Evolutionary conservation across 2,113 vertebrate genomes (phyloP).

Genomic region (Todiramphus saurophagus): DNA sequence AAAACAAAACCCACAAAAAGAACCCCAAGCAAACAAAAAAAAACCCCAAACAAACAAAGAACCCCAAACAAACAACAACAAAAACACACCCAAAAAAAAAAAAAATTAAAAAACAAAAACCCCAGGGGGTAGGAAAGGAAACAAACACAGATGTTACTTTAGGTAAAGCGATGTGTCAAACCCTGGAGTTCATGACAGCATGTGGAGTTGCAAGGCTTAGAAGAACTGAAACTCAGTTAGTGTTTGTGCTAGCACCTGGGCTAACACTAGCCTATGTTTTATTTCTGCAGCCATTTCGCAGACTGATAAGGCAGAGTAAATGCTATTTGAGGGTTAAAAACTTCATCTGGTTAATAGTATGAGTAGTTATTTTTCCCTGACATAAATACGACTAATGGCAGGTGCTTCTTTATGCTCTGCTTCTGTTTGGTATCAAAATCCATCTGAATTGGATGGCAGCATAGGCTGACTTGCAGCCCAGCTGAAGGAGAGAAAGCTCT

Average conservation of each 20-base stretch:
- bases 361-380: not conserved
- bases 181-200: not conserved
- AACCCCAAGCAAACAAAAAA: no score
- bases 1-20: no score
- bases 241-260: not conserved
- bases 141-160: not conserved
- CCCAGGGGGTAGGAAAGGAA: not conserved
- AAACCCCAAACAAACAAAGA: no score
- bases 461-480: not conserved
- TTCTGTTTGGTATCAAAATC: not conserved
- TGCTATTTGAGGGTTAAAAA: not conserved
- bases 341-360: not conserved
- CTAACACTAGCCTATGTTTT: not conserved
- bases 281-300: not conserved
- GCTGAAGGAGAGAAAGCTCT: not conserved
- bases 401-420: not conserved
- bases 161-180: not conserved
- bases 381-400: not conserved
- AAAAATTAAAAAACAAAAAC: no score
- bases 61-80: not conserved
- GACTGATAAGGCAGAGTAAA: not conserved
- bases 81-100: no score
- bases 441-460: not conserved
- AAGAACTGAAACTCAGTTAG: not conserved
- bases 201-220: not conserved